These are phyloP conservation scores for Etheostoma perlongum DNA, from an alignment of 2,797 vertebrate species.

Conservation along the genomic window DNA sequence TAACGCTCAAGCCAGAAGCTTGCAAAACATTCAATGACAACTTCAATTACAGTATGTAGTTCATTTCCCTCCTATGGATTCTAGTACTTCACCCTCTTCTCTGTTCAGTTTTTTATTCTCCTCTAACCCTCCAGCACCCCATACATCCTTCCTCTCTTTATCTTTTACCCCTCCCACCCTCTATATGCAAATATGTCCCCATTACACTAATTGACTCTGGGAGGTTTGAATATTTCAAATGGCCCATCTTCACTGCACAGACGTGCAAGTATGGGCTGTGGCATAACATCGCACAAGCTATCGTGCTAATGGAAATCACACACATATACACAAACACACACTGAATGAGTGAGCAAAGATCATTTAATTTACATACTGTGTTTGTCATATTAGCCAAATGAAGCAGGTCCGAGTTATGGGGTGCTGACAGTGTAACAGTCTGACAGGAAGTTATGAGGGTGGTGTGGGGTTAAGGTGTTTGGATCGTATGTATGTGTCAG, in stretches of 20 bases:
- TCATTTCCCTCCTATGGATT: conserved; percentile 4
- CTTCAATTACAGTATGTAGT: background rate
- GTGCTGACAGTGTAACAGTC: conserved; percentile 36
- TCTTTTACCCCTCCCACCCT: conserved; percentile 23
- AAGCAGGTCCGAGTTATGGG: conserved; percentile 61
- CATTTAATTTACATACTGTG: conserved; percentile 62
- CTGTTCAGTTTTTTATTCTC: conserved; percentile 1
- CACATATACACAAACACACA: conserved; percentile 18
- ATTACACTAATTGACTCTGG: conserved; percentile 72
- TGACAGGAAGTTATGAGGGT: conserved; percentile 35
- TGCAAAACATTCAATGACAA: background rate
- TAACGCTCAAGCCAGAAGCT: conserved; percentile 3
- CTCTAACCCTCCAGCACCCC: conserved; percentile 10
- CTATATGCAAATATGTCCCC: conserved; percentile 62
- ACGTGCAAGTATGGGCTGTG: conserved; percentile 1
- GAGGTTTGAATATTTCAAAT: conserved; percentile 65
- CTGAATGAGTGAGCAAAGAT: conserved; percentile 56
- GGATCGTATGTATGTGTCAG: conserved; percentile 13
- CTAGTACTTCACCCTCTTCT: background rate
- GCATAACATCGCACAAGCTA: conserved; percentile 32
- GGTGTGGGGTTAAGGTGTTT: conserved; percentile 10
- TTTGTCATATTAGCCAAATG: conserved; percentile 70
- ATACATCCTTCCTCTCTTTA: conserved; percentile 21
- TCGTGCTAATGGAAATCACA: conserved; percentile 42
- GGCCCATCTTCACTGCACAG: conserved; percentile 23